Evolutionary conservation across 2,888 invertebrate genomes (phyloP).

Genomic region (Cyrtodaria siliqua): DNA sequence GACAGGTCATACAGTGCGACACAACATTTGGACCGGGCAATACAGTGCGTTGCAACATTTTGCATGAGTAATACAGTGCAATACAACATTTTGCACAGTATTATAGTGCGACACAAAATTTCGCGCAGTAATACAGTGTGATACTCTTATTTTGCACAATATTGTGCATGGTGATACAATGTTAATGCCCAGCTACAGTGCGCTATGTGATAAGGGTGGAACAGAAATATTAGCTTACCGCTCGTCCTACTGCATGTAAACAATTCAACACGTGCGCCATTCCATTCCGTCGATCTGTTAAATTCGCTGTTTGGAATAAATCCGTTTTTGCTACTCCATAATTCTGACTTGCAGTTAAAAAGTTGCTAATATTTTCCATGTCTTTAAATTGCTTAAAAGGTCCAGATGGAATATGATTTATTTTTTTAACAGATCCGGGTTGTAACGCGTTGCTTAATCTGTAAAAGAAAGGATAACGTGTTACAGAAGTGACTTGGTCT

Average conservation of each 20-base stretch:
- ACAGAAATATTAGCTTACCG: constrained; percentile 90
- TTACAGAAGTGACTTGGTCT: no score
- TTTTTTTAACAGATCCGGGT: constrained; percentile 97
- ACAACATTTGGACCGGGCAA: no score
- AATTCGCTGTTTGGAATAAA: constrained; percentile 99
- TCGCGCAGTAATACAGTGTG: no score
- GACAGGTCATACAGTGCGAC: no score
- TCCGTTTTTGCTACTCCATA: constrained; percentile 98
- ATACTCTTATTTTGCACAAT: no score
- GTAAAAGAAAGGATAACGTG: constrained; percentile 59
- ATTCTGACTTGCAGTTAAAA: constrained; percentile 94
- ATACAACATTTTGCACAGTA: no score
- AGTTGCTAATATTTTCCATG: constrained; percentile 98
- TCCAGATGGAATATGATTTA: constrained; percentile 91
- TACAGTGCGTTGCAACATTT: no score
- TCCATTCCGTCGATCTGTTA: constrained; percentile 96
- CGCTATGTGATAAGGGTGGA: no score
- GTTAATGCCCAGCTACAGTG: no score
- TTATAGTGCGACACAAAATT: no score
- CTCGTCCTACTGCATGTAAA: constrained; percentile 95
- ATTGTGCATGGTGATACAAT: no score
- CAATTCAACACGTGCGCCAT: constrained; percentile 98
- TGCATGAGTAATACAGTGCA: no score
- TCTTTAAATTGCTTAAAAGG: constrained; percentile 90
- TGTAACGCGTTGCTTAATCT: constrained; percentile 94